Evolutionary conservation across 2,797 vertebrate genomes (phyloP).

Genomic region (Schizopygopsis malacanthus): DNA sequence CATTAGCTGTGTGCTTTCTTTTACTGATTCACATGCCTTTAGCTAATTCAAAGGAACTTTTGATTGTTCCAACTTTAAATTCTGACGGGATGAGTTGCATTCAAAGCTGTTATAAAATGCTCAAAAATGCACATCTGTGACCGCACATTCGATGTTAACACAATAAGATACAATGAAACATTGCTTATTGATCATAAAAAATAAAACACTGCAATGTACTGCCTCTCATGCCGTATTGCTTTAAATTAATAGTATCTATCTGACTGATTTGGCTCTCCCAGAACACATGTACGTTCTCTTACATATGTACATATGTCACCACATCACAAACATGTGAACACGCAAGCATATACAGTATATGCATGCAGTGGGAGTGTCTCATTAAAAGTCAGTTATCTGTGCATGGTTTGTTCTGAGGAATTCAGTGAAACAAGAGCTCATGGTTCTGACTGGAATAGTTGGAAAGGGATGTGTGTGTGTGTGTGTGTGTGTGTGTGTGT

Average conservation of each 20-base stretch:
- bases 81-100: neutral
- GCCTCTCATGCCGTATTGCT: neutral
- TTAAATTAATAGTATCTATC: neutral
- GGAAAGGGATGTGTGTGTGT: neutral
- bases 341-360: neutral
- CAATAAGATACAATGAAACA: neutral
- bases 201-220: neutral
- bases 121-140: neutral
- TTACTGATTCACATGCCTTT: neutral
- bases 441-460: slow-evolving; percentile 35
- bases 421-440: slow-evolving; percentile 78
- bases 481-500: neutral
- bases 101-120: neutral
- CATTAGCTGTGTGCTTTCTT: neutral
- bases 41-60: neutral
- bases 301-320: slow-evolving; percentile 12
- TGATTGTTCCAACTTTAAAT: neutral
- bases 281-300: neutral
- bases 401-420: slow-evolving; percentile 82
- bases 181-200: neutral
- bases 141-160: neutral
- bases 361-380: slow-evolving; percentile 69
- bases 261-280: neutral
- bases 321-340: slow-evolving; percentile 39
- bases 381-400: slow-evolving; percentile 82